Percentiles rank a stretch among this genome's conserved stretches.
These are phyloP conservation scores for Alethe castanea DNA, from an alignment of 2,113 vertebrate genomes.

Conservation along the genomic window DNA sequence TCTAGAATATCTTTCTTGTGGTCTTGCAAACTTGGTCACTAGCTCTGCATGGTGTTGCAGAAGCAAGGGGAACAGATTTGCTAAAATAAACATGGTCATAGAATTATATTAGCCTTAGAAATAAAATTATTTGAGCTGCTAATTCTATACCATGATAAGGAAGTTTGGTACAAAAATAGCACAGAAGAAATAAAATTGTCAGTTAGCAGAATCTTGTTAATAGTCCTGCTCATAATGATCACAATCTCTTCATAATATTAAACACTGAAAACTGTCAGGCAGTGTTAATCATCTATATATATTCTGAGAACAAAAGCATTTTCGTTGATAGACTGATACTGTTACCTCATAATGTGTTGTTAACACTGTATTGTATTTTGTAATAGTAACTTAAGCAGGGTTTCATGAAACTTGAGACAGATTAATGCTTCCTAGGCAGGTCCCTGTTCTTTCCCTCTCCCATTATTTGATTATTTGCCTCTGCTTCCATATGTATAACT, in stretches of 20 bases:
- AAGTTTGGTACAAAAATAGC: background rate
- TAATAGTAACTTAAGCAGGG: background rate
- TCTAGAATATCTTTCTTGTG: background rate
- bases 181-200: background rate
- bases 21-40: slow-evolving; percentile 64
- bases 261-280: background rate
- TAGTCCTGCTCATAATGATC: background rate
- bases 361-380: background rate
- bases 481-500: background rate
- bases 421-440: background rate
- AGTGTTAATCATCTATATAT: background rate
- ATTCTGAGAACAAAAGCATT: background rate
- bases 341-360: background rate
- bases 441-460: background rate
- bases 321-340: background rate
- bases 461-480: background rate
- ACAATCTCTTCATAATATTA: background rate
- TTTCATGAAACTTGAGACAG: background rate
- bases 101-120: slow-evolving; percentile 47
- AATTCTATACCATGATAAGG: slow-evolving; percentile 49
- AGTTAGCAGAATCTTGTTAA: background rate
- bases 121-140: background rate
- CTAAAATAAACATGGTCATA: slow-evolving; percentile 60
- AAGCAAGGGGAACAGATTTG: slow-evolving; percentile 73
- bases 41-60: slow-evolving; percentile 65